These are phyloP conservation scores for Crypturellus undulatus DNA, from an alignment of 2,113 vertebrate genomes.

Conservation along the genomic window DNA sequence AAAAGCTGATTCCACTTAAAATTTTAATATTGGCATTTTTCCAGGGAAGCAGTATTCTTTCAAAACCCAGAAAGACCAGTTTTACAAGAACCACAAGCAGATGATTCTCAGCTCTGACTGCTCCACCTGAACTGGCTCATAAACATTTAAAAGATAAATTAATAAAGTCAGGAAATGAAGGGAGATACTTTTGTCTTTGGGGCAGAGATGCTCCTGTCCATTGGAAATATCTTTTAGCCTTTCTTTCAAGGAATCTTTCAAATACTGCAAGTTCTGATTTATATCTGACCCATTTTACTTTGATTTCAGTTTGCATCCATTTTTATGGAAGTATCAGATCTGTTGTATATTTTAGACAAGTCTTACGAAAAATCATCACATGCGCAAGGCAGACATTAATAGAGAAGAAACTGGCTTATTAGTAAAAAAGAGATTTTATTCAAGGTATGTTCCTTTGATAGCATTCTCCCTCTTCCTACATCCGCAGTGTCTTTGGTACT, in stretches of 20 bases:
- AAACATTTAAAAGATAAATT: neutral
- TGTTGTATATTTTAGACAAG: neutral
- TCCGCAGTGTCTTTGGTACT: neutral
- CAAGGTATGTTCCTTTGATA: rapidly evolving
- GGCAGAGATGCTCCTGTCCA: neutral
- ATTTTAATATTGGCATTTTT: neutral
- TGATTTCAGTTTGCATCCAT: neutral
- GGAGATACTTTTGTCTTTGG: neutral
- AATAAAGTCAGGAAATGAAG: neutral
- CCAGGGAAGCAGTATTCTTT: neutral
- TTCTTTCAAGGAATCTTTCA: neutral
- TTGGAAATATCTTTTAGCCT: neutral
- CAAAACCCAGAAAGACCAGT: neutral
- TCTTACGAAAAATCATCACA: neutral
- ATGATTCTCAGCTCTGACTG: neutral
- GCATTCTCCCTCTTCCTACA: neutral
- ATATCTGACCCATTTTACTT: neutral
- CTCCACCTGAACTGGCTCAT: neutral
- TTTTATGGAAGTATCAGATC: neutral
- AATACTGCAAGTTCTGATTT: neutral
- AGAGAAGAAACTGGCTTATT: rapidly evolving
- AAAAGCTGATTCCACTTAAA: neutral
- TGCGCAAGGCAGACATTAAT: neutral
- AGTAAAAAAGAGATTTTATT: neutral
- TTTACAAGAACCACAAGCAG: rapidly evolving